These are phyloP conservation scores for Tetramorium parvispinum DNA, from an alignment of 1,140 invertebrate species.

Conservation along the genomic window DNA sequence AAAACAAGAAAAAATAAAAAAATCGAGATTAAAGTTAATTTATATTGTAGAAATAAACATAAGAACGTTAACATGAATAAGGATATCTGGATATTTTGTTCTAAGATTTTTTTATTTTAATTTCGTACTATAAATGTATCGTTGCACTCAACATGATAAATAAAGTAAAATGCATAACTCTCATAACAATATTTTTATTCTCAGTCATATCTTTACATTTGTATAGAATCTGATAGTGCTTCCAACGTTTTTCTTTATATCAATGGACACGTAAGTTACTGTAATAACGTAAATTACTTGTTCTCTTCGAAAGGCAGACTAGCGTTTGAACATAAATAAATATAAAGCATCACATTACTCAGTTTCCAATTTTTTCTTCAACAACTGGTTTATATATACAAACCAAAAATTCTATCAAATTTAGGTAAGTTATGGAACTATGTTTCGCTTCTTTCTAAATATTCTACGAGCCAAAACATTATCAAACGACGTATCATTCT, in stretches of 20 bases:
- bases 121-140: background rate
- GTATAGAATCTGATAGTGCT: slow-evolving; percentile 78
- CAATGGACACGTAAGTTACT: slow-evolving; percentile 64
- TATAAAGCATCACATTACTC: slow-evolving; percentile 69
- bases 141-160: background rate
- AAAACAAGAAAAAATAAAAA: no score
- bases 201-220: slow-evolving; percentile 82
- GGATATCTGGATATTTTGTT: background rate
- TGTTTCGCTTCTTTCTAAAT: slow-evolving; percentile 21
- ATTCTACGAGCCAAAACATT: slow-evolving; percentile 52
- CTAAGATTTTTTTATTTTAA: background rate
- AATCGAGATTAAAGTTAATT: no score
- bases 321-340: slow-evolving; percentile 79
- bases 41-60: no score
- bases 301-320: slow-evolving; percentile 79
- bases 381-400: slow-evolving; percentile 13
- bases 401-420: slow-evolving; percentile 75
- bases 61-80: background rate
- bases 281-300: slow-evolving; percentile 71
- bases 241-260: slow-evolving; percentile 73
- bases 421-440: slow-evolving; percentile 41
- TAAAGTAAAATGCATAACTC: background rate
- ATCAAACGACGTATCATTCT: slow-evolving; percentile 53
- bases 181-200: slow-evolving; percentile 81
- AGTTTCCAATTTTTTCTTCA: background rate